These are phyloP conservation scores for Carollia perspicillata DNA, from an alignment of 2,113 vertebrate genomes.

Conservation along the genomic window DNA sequence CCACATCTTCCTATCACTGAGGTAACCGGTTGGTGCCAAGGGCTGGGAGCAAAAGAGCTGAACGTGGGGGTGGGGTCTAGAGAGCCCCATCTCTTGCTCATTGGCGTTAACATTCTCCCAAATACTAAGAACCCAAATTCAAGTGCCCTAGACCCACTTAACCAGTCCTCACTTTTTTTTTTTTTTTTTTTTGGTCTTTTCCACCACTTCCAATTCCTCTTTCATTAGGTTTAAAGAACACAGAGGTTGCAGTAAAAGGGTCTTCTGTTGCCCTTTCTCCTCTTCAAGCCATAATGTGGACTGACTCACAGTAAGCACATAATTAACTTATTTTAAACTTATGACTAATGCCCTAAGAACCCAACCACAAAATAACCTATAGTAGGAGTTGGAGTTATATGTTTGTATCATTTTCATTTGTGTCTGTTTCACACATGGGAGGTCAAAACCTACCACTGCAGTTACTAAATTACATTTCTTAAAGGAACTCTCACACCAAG, in stretches of 20 bases:
- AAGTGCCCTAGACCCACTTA: background rate
- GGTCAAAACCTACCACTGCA: background rate
- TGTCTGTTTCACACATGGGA: background rate
- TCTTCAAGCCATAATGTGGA: background rate
- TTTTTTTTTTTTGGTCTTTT: background rate
- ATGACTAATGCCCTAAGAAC: background rate
- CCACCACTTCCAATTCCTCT: background rate
- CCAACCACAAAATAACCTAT: background rate
- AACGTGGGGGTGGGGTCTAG: accelerated
- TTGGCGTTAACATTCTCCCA: background rate
- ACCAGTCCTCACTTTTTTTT: background rate
- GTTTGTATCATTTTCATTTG: background rate
- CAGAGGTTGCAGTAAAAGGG: background rate
- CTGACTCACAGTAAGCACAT: background rate
- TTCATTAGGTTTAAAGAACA: background rate
- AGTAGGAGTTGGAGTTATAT: background rate
- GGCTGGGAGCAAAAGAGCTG: background rate
- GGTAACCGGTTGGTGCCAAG: background rate
- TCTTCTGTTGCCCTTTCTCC: background rate
- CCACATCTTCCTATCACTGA: background rate
- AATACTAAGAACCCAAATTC: background rate
- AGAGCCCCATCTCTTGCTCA: background rate
- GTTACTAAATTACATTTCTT: background rate
- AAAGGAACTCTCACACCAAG: background rate
- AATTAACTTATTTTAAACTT: background rate